Conservation (phyloP, 2,888 invertebrate genomes). For the Lasioglossum marginatum region DNA sequence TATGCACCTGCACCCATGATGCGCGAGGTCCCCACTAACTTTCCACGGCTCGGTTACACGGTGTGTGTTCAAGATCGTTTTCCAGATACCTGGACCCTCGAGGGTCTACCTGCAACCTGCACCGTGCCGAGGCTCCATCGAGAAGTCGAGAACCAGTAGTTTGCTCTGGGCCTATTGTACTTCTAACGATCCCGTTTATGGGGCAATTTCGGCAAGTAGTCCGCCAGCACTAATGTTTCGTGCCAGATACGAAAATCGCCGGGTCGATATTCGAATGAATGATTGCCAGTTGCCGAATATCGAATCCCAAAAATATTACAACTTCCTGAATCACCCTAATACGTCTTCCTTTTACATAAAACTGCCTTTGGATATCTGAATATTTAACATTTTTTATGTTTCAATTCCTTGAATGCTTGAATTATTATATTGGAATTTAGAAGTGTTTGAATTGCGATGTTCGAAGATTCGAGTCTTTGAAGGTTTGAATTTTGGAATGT, state of each 20-base stretch:
- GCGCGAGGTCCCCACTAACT: slow-evolving; percentile 37
- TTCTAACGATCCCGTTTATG: slow-evolving; percentile 58
- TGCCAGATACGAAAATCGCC: slow-evolving; percentile 48
- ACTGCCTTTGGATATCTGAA: too few relatives aligned
- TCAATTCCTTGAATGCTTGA: not conserved
- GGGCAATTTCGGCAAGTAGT: slow-evolving; percentile 48
- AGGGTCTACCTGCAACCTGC: slow-evolving; percentile 62
- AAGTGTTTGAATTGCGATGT: not conserved
- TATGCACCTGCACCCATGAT: slow-evolving; percentile 65
- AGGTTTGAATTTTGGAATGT: not conserved
- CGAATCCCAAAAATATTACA: not conserved
- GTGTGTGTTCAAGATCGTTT: slow-evolving; percentile 56
- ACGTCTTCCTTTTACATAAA: not conserved
- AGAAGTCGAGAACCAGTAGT: slow-evolving; percentile 57
- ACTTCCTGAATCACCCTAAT: not conserved
- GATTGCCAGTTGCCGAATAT: not conserved
- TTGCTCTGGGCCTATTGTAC: slow-evolving; percentile 46
- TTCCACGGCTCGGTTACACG: slow-evolving; percentile 64
- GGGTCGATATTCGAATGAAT: slow-evolving; percentile 12
- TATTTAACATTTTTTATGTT: not conserved
- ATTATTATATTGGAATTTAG: not conserved
- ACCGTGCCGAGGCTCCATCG: slow-evolving; percentile 32
- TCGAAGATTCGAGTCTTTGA: not conserved
- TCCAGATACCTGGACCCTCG: slow-evolving; percentile 65
- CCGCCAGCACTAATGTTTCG: slow-evolving; percentile 26